phyloP scores from a whole-genome alignment of 2,888 invertebrate genomes.

The Amphimallon solstitiale region DNA sequence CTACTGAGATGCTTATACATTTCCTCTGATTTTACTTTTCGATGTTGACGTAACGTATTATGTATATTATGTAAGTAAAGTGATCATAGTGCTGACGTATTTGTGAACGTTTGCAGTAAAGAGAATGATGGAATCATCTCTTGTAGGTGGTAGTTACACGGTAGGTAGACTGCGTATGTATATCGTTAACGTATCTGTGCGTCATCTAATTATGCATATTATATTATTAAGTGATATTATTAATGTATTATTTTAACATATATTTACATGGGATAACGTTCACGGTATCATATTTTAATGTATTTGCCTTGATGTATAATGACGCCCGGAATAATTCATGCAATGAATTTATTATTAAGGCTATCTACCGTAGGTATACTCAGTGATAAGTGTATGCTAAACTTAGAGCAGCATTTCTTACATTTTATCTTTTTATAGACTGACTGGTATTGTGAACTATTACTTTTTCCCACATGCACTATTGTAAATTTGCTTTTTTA shows the following conservation, averaged over 20 bases:
- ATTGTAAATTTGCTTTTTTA: too few species aligned
- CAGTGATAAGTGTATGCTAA: too few species aligned
- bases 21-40: conserved; percentile 44
- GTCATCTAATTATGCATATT: background rate
- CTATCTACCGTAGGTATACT: background rate
- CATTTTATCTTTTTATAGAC: background rate
- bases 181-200: background rate
- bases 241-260: conserved; percentile 19
- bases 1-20: conserved; percentile 39
- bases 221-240: conserved; percentile 10
- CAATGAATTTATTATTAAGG: background rate
- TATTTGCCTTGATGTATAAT: conserved; percentile 1
- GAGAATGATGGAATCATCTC: too few species aligned
- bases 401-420: background rate
- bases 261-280: conserved; percentile 18
- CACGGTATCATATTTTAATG: conserved; percentile 5
- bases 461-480: too few species aligned
- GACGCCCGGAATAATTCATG: conserved; percentile 13
- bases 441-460: too few species aligned
- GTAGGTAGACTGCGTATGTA: background rate
- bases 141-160: too few species aligned
- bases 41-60: conserved; percentile 34
- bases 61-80: background rate
- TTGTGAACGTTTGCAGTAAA: too few species aligned
- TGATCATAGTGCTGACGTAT: too few species aligned